These are phyloP conservation scores for Pseudolycoriella hygida DNA, from an alignment of 2,888 invertebrate species.

Conservation along the genomic window DNA sequence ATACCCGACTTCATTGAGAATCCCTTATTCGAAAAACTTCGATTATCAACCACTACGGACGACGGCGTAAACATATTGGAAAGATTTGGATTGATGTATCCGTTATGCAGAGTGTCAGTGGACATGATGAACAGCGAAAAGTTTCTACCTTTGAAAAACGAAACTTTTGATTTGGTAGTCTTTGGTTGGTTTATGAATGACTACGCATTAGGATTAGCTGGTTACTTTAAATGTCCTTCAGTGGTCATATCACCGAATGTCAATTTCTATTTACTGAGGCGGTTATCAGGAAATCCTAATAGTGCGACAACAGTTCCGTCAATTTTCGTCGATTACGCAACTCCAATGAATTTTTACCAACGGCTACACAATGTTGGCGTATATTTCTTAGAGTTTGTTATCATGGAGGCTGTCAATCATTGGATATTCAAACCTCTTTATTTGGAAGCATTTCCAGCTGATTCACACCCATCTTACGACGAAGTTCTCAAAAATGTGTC, in stretches of 20 bases:
- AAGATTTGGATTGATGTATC: background rate
- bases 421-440: background rate
- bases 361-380: background rate
- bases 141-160: slow-evolving; percentile 8
- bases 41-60: background rate
- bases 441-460: slow-evolving; percentile 14
- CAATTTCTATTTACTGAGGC: slow-evolving; percentile 11
- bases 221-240: slow-evolving; percentile 21
- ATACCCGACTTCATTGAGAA: background rate
- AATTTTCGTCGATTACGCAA: slow-evolving; percentile 8
- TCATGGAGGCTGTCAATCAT: background rate
- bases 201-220: slow-evolving; percentile 20
- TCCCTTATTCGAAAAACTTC: background rate
- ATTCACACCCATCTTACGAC: slow-evolving; percentile 16
- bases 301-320: slow-evolving; percentile 16
- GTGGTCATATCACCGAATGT: slow-evolving; percentile 12
- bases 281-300: slow-evolving; percentile 19
- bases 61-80: background rate
- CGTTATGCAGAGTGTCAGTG: background rate
- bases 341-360: background rate
- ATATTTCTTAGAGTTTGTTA: background rate
- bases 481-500: slow-evolving; percentile 20
- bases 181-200: slow-evolving; percentile 21
- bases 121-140: background rate
- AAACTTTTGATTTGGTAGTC: slow-evolving; percentile 19